Conservation (phyloP, 1,140 invertebrate genomes). For the Calosoma granatense region DNA sequence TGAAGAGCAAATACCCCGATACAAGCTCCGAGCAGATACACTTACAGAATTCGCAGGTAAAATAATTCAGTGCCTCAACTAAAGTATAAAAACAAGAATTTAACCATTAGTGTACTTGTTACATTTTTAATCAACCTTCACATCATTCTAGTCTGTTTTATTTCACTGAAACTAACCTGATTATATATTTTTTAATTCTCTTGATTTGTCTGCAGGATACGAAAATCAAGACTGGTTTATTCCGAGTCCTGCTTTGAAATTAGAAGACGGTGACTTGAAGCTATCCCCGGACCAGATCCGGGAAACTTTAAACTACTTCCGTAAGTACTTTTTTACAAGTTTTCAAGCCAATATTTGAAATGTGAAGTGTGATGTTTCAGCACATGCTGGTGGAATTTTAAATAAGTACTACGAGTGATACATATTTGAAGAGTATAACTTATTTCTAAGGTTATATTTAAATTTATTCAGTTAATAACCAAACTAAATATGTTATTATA, state of each 20-base stretch:
- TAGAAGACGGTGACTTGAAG: conserved; percentile 66
- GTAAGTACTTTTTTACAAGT: conserved; percentile 67
- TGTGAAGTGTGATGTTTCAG: not conserved
- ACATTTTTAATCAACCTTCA: not conserved
- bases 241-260: conserved; percentile 66
- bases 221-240: conserved; percentile 92
- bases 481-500: too few species aligned
- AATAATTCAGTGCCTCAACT: conserved; percentile 14
- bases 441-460: too few species aligned
- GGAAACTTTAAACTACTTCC: conserved; percentile 94
- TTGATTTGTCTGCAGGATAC: conserved; percentile 60
- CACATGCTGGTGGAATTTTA: too few species aligned
- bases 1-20: conserved; percentile 91
- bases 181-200: not conserved
- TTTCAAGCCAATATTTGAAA: conserved; percentile 12
- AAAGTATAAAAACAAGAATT: too few species aligned
- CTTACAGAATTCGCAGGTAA: conserved; percentile 87
- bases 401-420: too few species aligned
- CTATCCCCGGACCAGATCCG: conserved; percentile 89
- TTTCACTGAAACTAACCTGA: not conserved
- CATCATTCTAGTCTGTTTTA: not conserved
- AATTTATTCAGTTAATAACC: too few species aligned
- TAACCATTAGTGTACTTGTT: not conserved
- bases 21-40: conserved; percentile 85
- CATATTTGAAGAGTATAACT: too few species aligned